Evolutionary conservation across 2,888 invertebrate species (phyloP), one percentile per base, ranked within the genome.

Genomic region (Drosophila pegasa): DNA sequence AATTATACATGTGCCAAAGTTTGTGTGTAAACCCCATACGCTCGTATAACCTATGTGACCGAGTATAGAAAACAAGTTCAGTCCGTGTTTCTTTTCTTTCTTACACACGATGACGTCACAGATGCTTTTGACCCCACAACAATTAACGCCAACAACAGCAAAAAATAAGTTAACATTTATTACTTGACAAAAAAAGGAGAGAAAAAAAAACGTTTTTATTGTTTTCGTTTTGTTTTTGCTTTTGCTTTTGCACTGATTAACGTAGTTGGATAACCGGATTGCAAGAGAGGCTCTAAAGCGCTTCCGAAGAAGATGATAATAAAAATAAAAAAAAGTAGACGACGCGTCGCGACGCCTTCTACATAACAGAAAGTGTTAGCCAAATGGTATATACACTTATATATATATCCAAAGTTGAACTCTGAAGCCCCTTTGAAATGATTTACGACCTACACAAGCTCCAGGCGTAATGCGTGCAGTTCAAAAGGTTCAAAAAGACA

Each of bases 101-200:
- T 2, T 18, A 12, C 27, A 52, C 52, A 18, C 5, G 2, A 51
- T 83, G 78, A 88, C 87, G 81, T 87, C 71, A 80, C 41, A 51
- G 55, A 60, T 74, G 88, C 57, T 68, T 82, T 87, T 89, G 88
- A 89, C 83, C 83, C 79, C 75, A 66, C 71, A 65, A 70, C 69
- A 85, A 82, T 88, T 81, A 81, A 78, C 25, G 60, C 59, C 67
- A 54, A 71, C 51, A 41, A 61, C 48, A 64, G 51, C 60, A 52
- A 59, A 50, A 54, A 62, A 29, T 20, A 64, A 58, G 55, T 51
- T 54, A 67, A 59, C 33, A 80, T 40, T 38, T 52, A 52, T 52
- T 38, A 52, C 38, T 52, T 40, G 54, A 57, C 35, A 52, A 66
- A 31, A 41, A 43, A 43, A 29, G 20, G 54, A 57, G 31, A 52